Evolutionary conservation across 1,140 invertebrate species (phyloP).

Genomic region (Drosophila pseudoobscura): DNA sequence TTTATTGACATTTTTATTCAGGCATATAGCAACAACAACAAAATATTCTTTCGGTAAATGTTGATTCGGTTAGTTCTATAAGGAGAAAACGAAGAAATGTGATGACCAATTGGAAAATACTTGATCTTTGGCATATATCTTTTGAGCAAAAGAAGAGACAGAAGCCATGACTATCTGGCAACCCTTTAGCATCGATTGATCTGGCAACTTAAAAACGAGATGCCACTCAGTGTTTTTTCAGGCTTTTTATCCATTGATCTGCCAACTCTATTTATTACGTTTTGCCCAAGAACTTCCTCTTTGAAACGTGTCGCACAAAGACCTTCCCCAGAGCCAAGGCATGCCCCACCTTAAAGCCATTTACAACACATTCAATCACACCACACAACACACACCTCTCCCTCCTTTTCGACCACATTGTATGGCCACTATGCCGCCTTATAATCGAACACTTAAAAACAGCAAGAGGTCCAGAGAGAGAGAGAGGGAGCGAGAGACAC

Average conservation of each 20-base stretch:
- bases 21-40: no score
- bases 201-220: no score
- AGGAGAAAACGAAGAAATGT: no score
- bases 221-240: no score
- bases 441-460: slow-evolving; percentile 45
- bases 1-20: no score
- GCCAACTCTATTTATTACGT: neutral
- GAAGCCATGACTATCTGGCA: no score
- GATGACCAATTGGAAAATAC: no score
- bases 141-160: no score
- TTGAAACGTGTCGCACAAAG: slow-evolving; percentile 1
- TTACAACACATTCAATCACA: slow-evolving; percentile 1
- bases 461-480: slow-evolving; percentile 41
- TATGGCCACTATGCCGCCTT: slow-evolving; percentile 26
- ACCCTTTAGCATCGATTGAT: no score
- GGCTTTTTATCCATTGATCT: neutral
- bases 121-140: no score
- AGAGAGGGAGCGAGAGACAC: neutral
- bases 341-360: slow-evolving; percentile 23
- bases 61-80: no score
- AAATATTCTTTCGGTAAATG: no score
- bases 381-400: neutral
- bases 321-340: neutral
- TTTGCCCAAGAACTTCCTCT: neutral
- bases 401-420: slow-evolving; percentile 16